These are phyloP conservation scores for Aphidius gifuensis DNA, from an alignment of 1,140 invertebrate species.

Conservation along the genomic window DNA sequence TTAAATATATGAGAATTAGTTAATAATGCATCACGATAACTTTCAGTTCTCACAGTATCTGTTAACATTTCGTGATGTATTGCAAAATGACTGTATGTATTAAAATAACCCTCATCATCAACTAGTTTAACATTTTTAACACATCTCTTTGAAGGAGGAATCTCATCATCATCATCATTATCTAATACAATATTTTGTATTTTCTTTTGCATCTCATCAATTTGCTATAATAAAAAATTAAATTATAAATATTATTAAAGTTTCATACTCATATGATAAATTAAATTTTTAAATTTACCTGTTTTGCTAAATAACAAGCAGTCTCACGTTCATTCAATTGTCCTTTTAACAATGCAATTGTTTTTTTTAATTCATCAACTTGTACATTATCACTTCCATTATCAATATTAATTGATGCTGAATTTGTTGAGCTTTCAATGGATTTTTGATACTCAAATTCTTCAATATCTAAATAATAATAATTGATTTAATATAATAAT, in stretches of 20 bases:
- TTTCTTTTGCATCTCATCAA: conserved; percentile 51
- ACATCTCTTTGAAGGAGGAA: conserved; percentile 46
- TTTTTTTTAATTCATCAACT: conserved; percentile 62
- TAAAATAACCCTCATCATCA: conserved; percentile 82
- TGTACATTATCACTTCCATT: conserved; percentile 63
- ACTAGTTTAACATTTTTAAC: conserved; percentile 52
- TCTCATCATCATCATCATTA: conserved; percentile 48
- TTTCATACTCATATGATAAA: neutral
- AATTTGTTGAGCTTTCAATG: conserved; percentile 22
- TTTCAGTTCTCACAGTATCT: conserved; percentile 88
- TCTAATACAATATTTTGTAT: conserved; percentile 48
- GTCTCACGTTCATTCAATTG: conserved; percentile 48
- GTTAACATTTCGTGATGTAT: conserved; percentile 96
- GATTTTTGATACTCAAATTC: conserved; percentile 29
- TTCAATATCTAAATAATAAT: conserved; percentile 51
- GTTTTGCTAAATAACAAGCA: conserved; percentile 43
- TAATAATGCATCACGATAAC: conserved; percentile 90
- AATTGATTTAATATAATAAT: conserved; percentile 33
- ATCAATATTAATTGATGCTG: conserved; percentile 54
- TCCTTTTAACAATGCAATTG: conserved; percentile 54
- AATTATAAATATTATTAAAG: neutral
- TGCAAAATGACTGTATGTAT: conserved; percentile 94
- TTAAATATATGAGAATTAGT: conserved; percentile 70
- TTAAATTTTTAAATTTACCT: conserved; percentile 35
- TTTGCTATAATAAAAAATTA: conserved; percentile 40